phyloP scores from a whole-genome alignment of 1,140 invertebrate genomes.

The Danaus melanippus region DNA sequence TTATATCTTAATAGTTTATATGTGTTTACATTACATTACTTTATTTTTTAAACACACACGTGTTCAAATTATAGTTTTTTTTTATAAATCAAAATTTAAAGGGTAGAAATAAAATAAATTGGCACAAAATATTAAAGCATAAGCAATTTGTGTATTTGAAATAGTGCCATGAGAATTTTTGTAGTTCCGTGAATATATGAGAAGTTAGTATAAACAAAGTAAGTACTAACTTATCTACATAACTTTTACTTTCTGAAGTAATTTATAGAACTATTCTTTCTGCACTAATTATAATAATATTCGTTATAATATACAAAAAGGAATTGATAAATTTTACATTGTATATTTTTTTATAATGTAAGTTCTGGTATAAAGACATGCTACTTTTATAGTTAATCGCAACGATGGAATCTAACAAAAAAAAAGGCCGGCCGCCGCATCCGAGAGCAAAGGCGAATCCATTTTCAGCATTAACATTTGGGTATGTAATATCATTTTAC shows the following conservation, averaged over 20 bases:
- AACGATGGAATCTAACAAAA: slow-evolving; percentile 41
- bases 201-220: slow-evolving; percentile 1
- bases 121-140: slow-evolving; percentile 9
- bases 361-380: too few relatives aligned
- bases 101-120: slow-evolving; percentile 21
- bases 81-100: slow-evolving; percentile 8
- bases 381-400: background rate
- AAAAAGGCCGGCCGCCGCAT: slow-evolving; percentile 57
- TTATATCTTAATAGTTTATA: too few relatives aligned
- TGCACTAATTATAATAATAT: too few relatives aligned
- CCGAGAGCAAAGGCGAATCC: slow-evolving; percentile 69
- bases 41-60: too few relatives aligned
- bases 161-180: slow-evolving; percentile 16
- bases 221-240: slow-evolving; percentile 1
- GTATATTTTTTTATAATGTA: too few relatives aligned
- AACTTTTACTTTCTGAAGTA: background rate
- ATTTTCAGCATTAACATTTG: slow-evolving; percentile 70
- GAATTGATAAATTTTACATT: too few relatives aligned
- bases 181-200: slow-evolving; percentile 1
- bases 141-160: slow-evolving; percentile 9
- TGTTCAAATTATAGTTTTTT: slow-evolving; percentile 16
- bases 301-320: too few relatives aligned
- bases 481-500: slow-evolving; percentile 52
- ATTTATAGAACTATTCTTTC: background rate
- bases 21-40: too few relatives aligned